These are phyloP conservation scores for Bolinopsis microptera DNA, from an alignment of 37 sponge, comb jelly and placozoan species.

Conservation along the genomic window DNA sequence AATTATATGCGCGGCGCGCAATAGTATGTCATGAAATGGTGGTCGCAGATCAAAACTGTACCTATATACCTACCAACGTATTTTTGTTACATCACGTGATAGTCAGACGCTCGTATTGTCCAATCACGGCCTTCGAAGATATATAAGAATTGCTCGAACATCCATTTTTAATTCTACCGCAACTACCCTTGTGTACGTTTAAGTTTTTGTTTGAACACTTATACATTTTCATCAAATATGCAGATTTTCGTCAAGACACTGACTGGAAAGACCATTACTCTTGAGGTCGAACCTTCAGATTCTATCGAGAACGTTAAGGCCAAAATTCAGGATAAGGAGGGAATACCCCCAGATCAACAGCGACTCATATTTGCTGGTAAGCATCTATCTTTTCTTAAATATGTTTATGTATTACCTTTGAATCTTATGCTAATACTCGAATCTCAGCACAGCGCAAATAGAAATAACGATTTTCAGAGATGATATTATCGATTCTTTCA, in stretches of 20 bases:
- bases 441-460: no score
- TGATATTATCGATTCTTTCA: no score
- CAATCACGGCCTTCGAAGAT: neutral
- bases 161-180: neutral
- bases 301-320: no score
- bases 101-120: neutral
- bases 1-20: neutral
- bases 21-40: no score
- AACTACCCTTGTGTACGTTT: conserved; percentile 36
- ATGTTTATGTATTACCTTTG: neutral
- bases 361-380: conserved; percentile 92
- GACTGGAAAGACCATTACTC: conserved; percentile 90
- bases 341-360: no score
- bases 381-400: neutral
- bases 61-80: conserved; percentile 28
- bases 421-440: no score
- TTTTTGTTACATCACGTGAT: conserved; percentile 39
- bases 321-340: no score
- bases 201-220: no score
- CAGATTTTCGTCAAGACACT: conserved; percentile 93
- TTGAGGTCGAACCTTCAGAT: no score
- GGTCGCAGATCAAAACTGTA: conserved; percentile 18
- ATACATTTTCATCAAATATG: no score
- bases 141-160: neutral
- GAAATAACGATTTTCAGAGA: no score